Percentiles rank a stretch among this genome's conserved stretches.
These are phyloP conservation scores for Pelochelys cantorii DNA, from an alignment of 2,797 vertebrate species.

Conservation along the genomic window DNA sequence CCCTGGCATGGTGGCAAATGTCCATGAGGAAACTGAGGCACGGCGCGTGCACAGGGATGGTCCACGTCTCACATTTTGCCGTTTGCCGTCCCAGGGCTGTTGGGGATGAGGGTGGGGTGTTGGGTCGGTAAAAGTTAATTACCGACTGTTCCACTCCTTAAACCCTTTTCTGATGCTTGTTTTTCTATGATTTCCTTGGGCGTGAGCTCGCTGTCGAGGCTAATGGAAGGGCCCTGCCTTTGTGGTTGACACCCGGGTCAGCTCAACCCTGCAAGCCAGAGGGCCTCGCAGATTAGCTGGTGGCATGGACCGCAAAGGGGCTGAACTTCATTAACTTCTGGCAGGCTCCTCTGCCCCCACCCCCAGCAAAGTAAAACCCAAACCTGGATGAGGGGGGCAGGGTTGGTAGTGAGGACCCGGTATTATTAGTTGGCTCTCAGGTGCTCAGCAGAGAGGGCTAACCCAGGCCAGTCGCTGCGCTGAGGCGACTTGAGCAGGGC, in stretches of 20 bases:
- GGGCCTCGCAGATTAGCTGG: background rate
- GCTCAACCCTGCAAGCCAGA: fast-evolving
- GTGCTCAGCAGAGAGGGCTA: background rate
- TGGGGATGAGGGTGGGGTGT: too few species aligned
- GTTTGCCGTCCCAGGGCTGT: background rate
- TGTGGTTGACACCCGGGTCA: background rate
- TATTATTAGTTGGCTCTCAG: fast-evolving
- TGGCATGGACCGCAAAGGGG: fast-evolving
- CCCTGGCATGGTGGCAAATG: too few species aligned
- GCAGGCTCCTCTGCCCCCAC: background rate
- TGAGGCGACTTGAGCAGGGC: fast-evolving
- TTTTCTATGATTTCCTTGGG: background rate
- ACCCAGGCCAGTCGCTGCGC: fast-evolving
- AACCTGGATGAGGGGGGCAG: background rate
- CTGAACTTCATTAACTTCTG: background rate
- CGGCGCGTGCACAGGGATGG: background rate
- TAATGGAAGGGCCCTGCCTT: background rate
- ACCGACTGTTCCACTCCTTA: fast-evolving
- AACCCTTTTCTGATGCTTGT: background rate
- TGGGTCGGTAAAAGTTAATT: background rate
- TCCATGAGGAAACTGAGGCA: too few species aligned
- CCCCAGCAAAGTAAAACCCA: background rate
- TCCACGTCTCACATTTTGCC: background rate
- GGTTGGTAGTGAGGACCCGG: fast-evolving
- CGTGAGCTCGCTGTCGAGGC: background rate